Base-by-base conservation (phyloP, 2,888 invertebrate species). In the Meiosimyza platycephala region DNA sequence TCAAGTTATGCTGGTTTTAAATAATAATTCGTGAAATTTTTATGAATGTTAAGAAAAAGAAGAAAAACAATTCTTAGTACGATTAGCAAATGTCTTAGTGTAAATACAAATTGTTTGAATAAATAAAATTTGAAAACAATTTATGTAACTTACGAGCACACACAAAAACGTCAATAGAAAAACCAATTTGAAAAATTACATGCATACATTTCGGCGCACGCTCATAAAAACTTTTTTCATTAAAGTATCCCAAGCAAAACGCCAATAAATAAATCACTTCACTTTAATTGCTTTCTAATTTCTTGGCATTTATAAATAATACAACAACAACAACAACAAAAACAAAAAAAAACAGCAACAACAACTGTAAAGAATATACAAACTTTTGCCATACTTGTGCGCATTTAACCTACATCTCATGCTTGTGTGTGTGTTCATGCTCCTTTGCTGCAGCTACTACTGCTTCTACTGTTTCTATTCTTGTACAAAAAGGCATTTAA, bases 231-330 rank as follows among this genome's bases (percentile, higher is more conserved):
- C 60, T 62, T 69, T 69, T 50, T 68, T 50, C 57, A 50, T 68
- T 68, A 28, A 40, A 40, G 40, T 60, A 12, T 28, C 33, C 15
- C 15, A 28, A n/a, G 33, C 55, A 28, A 6, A 60, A 52, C 59
- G 68, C 28, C 62, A 69, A 69, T 62, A 62, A 60, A 69, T 69
- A 69, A 69, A 69, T 69, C 69, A 69, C 69, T 69, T 69, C 69
- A 62, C 50, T 69, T 69, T 69, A 69, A 69, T 69, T 69, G 69
- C 60, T 52, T 69, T 69, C 69, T 69, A 69, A 69, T 69, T 69
- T 69, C 62, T 12, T 57, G 57, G 28, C 16, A 59, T 59, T 48
- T 48, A 60, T 60, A 60, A 62, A 69, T 51, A 51, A 62, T 15
- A 51, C 69, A 33, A 22, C 51, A 51, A 22, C 13, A 11, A 50